Evolutionary conservation across 2,888 invertebrate genomes (phyloP).

Genomic region (Yponomeuta evonymella): DNA sequence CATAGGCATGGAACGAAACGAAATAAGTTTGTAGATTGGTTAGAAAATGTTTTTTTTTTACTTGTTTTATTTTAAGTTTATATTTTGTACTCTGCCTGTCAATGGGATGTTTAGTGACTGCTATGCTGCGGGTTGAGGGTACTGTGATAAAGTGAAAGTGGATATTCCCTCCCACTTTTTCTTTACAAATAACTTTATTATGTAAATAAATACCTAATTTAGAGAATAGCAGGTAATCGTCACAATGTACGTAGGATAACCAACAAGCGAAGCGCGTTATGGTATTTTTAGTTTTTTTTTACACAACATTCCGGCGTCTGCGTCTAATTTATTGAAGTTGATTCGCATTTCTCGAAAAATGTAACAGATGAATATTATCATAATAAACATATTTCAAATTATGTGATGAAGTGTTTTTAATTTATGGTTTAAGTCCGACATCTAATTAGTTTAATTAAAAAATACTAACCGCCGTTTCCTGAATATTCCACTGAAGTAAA

Average conservation of each 20-base stretch:
- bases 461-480: no score
- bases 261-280: slow-evolving; percentile 37
- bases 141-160: slow-evolving; percentile 2
- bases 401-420: no score
- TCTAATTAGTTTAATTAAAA: no score
- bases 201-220: background rate
- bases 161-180: background rate
- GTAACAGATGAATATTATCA: background rate
- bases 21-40: background rate
- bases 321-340: background rate
- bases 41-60: background rate
- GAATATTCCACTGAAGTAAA: no score
- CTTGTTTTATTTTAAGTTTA: background rate
- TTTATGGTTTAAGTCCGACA: no score
- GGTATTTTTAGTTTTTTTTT: slow-evolving; percentile 22
- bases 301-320: slow-evolving; percentile 4
- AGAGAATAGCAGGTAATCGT: slow-evolving; percentile 16
- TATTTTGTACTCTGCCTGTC: background rate
- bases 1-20: background rate
- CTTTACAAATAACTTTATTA: background rate
- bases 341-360: background rate
- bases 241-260: slow-evolving; percentile 36
- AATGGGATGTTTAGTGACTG: background rate
- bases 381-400: background rate
- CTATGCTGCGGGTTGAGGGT: slow-evolving; percentile 2